Evolutionary conservation across 2,888 invertebrate genomes (phyloP), one percentile per base, ranked within the genome.

Genomic region (Drosophila cracens): DNA sequence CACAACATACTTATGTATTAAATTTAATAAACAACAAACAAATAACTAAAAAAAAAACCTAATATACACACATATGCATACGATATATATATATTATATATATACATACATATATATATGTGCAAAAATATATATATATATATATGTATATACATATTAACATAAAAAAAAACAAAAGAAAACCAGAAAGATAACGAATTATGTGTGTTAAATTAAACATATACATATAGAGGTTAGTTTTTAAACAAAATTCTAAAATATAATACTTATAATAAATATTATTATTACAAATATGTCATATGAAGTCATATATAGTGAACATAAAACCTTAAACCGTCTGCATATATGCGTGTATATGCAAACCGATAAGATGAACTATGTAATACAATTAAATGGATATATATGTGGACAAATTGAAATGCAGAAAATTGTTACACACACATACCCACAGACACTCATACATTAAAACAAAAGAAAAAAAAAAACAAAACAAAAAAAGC

Each of bases 1-100:
- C 80, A 87, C 82, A 73, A 82, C 62, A 87, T 80, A 84, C 84
- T 87, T 84, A 84, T 85, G 85, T 85, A 87, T 87, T 87, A 79
- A 86, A 85, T 81, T 82, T 77, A 84, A 83, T 72, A 70, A 70
- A 64, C 46, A 49, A 53, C 27, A 59, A 63, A 58, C 43, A 57
- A 71, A 49, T 59, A 70, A 74, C 64, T 64, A 73, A 68, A 62
- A 16, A 67, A 31, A 31, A 33, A 33, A 33, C 33, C 53, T 60
- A 76, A 36, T 56, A n/a, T 29, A 68, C 40, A 79, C 57, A 78
- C 56, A 68, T 36, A 73, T 53, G 64, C 67, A 77, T 69, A 76
- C 56, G 56, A 64, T 75, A 63, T 54, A 63, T 56, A 29, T 27
- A 49, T 59, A 51, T 59, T 54, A 53, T 48, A 66, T 52, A 69